Percentiles rank a stretch among this genome's conserved stretches.
Conservation (phyloP, 2,888 invertebrate species). For the Cataglyphis livida region DNA sequence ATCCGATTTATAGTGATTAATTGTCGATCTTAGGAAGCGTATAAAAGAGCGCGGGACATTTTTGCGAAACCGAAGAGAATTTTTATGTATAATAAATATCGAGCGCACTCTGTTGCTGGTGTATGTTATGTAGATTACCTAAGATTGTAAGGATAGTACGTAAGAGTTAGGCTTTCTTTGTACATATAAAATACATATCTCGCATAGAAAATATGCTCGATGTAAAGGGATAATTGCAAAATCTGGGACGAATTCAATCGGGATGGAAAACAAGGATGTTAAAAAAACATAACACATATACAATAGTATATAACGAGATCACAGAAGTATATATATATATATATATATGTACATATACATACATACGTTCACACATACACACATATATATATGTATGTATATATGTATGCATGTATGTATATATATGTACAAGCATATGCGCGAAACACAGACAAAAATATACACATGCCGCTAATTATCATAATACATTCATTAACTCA, state of each 20-base stretch:
- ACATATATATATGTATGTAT: neutral
- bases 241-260: conserved; percentile 45
- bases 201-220: conserved; percentile 77
- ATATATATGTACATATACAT: no score
- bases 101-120: conserved; percentile 50
- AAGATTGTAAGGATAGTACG: conserved; percentile 58
- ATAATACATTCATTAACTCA: conserved; percentile 75
- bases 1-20: conserved; percentile 8
- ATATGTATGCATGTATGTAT: no score
- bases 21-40: conserved; percentile 23
- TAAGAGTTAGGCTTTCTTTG: conserved; percentile 76
- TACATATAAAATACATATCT: conserved; percentile 85
- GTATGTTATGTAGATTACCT: conserved; percentile 73
- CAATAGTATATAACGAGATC: conserved; percentile 24
- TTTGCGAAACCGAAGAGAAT: conserved; percentile 50
- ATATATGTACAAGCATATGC: conserved; percentile 28
- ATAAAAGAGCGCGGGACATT: conserved; percentile 38
- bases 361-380: no score
- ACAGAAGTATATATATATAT: neutral
- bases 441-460: conserved; percentile 57
- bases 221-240: conserved; percentile 75
- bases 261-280: neutral
- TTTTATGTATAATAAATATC: conserved; percentile 68
- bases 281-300: conserved; percentile 3
- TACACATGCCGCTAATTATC: conserved; percentile 67